phyloP scores from a whole-genome alignment of 2,797 vertebrate species.

The Danio kyathit region DNA sequence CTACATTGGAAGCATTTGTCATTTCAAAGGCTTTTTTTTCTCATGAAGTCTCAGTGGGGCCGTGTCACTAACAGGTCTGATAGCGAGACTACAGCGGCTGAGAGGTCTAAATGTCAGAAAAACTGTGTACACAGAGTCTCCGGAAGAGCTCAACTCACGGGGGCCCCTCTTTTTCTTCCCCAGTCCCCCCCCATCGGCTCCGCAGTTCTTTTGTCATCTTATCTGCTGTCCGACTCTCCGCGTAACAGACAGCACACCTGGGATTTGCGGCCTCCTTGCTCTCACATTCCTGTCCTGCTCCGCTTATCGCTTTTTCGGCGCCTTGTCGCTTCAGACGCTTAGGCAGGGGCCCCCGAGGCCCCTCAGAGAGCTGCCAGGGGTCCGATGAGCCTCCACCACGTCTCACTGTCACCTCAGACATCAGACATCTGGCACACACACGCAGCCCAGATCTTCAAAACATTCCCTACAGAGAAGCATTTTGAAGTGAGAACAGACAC shows the following conservation, averaged over 20 bases:
- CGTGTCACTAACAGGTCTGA: conserved; percentile 33
- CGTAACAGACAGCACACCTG: conserved; percentile 56
- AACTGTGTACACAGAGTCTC: conserved; percentile 29
- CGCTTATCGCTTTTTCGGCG: conserved; percentile 57
- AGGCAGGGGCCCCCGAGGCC: conserved; percentile 47
- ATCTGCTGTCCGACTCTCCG: conserved; percentile 42
- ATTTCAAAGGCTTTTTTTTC: conserved; percentile 2
- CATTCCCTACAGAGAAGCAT: conserved; percentile 43
- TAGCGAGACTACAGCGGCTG: conserved; percentile 24
- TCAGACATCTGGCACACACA: conserved; percentile 54
- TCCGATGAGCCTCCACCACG: conserved; percentile 46
- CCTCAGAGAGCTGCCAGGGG: conserved; percentile 42
- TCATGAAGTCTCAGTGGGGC: conserved; percentile 25
- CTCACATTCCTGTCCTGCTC: conserved; percentile 53
- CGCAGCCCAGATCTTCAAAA: conserved; percentile 46
- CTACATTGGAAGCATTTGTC: not conserved
- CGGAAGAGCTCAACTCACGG: conserved; percentile 21
- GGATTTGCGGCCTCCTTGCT: conserved; percentile 48
- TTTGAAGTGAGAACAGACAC: conserved; percentile 57
- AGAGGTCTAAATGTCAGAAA: conserved; percentile 52
- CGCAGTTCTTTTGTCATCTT: conserved; percentile 50
- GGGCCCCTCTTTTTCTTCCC: conserved; percentile 5
- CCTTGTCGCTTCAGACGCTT: conserved; percentile 45
- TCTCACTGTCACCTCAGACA: conserved; percentile 54
- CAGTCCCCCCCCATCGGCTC: conserved; percentile 13